These are phyloP conservation scores for Anas acuta DNA, from an alignment of 2,797 vertebrate genomes.

Conservation along the genomic window DNA sequence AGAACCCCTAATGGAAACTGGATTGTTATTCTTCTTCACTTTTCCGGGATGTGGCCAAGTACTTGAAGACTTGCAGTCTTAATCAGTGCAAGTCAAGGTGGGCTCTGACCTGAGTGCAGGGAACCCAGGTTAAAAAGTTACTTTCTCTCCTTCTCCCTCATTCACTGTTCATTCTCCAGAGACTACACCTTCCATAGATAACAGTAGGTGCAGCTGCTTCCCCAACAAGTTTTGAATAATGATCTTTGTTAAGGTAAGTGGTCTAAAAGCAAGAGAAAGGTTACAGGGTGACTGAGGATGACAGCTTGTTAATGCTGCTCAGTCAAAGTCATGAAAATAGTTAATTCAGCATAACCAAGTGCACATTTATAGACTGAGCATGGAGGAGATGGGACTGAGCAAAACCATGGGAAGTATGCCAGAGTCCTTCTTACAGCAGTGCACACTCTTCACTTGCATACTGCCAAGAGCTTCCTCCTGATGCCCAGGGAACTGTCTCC, in stretches of 20 bases:
- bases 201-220: background rate
- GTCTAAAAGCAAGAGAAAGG: background rate
- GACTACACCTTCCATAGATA: background rate
- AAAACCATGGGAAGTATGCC: background rate
- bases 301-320: background rate
- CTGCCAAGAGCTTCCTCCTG: background rate
- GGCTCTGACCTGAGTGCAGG: background rate
- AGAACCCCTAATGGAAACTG: background rate
- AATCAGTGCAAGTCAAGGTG: background rate
- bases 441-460: background rate
- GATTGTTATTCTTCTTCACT: background rate
- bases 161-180: background rate
- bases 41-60: background rate
- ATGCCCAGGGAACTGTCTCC: background rate
- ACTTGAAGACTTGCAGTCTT: background rate
- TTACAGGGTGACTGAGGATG: background rate
- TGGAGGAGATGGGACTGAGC: background rate
- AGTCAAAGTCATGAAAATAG: background rate
- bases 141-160: background rate
- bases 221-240: background rate
- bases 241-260: background rate
- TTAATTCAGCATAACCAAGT: background rate
- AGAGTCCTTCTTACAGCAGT: rapidly evolving
- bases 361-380: background rate
- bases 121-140: background rate